These are phyloP conservation scores for Ennomos quercinarius DNA, from an alignment of 2,888 invertebrate species.

Conservation along the genomic window DNA sequence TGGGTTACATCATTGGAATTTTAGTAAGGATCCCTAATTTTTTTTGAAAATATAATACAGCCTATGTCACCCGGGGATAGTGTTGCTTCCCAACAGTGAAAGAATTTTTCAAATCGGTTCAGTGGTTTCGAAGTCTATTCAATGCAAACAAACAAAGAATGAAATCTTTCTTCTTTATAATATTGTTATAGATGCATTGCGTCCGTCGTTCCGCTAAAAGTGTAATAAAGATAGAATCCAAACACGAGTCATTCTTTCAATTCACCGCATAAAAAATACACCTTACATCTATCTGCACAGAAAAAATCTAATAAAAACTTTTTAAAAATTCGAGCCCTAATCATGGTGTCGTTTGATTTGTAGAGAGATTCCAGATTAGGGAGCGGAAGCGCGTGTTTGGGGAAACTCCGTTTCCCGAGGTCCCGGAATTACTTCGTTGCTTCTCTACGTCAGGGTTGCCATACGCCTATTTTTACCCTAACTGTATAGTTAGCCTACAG, in stretches of 20 bases:
- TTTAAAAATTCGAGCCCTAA: slow-evolving; percentile 48
- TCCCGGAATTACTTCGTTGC: slow-evolving; percentile 65
- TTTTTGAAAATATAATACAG: too few relatives aligned
- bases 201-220: too few relatives aligned
- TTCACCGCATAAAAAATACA: slow-evolving; percentile 4
- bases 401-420: slow-evolving; percentile 73
- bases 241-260: background rate
- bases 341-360: slow-evolving; percentile 63
- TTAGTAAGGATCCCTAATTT: too few relatives aligned
- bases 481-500: background rate
- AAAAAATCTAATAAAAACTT: slow-evolving; percentile 37
- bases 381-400: slow-evolving; percentile 57
- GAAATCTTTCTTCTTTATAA: too few relatives aligned
- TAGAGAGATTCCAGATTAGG: slow-evolving; percentile 64
- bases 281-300: slow-evolving; percentile 16
- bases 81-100: too few relatives aligned
- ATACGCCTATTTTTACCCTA: background rate
- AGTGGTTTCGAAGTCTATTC: too few relatives aligned
- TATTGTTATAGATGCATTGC: too few relatives aligned
- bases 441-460: slow-evolving; percentile 30
- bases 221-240: too few relatives aligned
- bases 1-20: too few relatives aligned
- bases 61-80: too few relatives aligned
- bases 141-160: too few relatives aligned
- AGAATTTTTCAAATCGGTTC: too few relatives aligned